Conservation (phyloP, 2,797 vertebrate genomes). For the Corythornis leucogaster region DNA sequence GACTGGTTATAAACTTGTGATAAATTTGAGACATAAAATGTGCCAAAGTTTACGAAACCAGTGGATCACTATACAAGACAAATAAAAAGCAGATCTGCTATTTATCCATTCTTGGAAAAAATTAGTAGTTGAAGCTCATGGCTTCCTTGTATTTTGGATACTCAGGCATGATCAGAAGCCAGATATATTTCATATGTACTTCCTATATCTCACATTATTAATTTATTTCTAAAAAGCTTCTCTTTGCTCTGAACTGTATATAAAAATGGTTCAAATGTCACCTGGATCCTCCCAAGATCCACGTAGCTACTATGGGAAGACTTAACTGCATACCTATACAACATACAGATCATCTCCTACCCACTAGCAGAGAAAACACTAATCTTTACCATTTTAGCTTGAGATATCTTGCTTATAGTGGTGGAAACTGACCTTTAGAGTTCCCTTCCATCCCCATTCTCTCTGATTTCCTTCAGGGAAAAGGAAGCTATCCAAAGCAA, state of each 20-base stretch:
- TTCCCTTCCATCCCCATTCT: not conserved
- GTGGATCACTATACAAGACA: constrained; percentile 33
- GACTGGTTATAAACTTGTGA: constrained; percentile 40
- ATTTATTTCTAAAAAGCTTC: not conserved
- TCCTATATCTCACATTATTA: not conserved
- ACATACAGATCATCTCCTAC: not conserved
- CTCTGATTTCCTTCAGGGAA: constrained; percentile 15
- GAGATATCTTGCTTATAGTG: not conserved
- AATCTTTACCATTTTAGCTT: not conserved
- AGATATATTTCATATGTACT: not conserved
- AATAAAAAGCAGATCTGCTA: constrained; percentile 46
- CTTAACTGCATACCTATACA: not conserved
- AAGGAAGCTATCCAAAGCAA: constrained; percentile 16
- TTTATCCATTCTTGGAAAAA: constrained; percentile 60
- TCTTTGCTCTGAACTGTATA: not conserved
- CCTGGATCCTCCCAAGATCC: not conserved
- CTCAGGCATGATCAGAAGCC: not conserved
- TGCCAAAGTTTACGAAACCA: constrained; percentile 39
- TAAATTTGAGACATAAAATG: constrained; percentile 53
- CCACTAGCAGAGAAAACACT: not conserved
- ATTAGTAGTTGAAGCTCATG: constrained; percentile 24
- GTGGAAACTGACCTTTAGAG: not conserved
- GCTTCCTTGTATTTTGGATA: not conserved
- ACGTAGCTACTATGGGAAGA: not conserved
- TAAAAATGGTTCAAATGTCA: not conserved